Base-by-base conservation (phyloP, 2,113 vertebrate species). In the Andinoacara biseriatus region DNA sequence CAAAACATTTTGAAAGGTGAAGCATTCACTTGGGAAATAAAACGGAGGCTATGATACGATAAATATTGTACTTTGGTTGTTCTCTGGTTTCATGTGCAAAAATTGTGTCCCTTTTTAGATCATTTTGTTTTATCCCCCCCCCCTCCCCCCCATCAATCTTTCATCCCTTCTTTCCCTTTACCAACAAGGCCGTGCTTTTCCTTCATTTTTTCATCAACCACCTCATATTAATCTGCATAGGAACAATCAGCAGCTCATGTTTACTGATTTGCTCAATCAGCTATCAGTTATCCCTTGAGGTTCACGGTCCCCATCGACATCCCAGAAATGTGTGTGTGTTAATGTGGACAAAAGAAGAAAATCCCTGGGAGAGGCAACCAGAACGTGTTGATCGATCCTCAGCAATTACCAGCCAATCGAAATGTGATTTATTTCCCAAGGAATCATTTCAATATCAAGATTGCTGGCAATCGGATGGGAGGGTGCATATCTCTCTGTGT, bases 371-470 rank as follows among this genome's bases (percentile, higher is more conserved):
- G 96, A 94, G 76, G 75, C 38, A 11, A 75, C 94, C 92, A 84
- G 88, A 89, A 81, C 60, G 74, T 46, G 87, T 95, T 96, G 96
- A 98, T 99, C 96, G 97, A 99, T 99, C 96, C 95, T 93, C 95
- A 93, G 96, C 98, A 99, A 99, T 99, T 99, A 99, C 97, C 96
- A 99, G 97, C 97, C 97, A 98, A 99, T 99, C 97, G 98, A 99
- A 99, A 98, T 97, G 97, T 98, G 98, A 99, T 99, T 99, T 99
- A 99, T 99, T 97, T 99, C 96, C 95, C 95, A 91, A 95, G 96
- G 96, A 99, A 99, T 99, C 96, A 97, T 99, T 99, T 97, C 97
- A 99, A 98, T 99, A 99, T 97, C 96, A 96, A 94, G 95, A 95
- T 20, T 97, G 95, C 74, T 35, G 18, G 82, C 22, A 76, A 86